Evolutionary conservation across 2,113 vertebrate genomes (phyloP).

Genomic region (Corapipo altera): DNA sequence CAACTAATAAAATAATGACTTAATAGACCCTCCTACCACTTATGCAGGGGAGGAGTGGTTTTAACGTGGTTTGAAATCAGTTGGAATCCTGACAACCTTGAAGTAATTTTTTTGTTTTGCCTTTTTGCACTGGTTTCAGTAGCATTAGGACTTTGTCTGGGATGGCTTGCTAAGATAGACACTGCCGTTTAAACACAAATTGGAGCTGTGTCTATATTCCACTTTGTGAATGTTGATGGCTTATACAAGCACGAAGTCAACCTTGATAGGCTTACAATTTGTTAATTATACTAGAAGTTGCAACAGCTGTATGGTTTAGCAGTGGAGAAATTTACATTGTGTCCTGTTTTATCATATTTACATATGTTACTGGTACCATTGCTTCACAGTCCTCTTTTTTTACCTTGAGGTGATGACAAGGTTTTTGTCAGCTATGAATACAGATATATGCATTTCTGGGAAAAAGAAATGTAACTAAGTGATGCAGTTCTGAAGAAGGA

Average conservation of each 20-base stretch:
- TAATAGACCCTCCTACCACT: not conserved
- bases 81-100: not conserved
- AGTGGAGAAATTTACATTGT: not conserved
- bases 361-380: not conserved
- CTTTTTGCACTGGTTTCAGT: not conserved
- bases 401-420: not conserved
- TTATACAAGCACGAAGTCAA: not conserved
- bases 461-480: not conserved
- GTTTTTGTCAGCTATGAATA: not conserved
- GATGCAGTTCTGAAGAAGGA: not conserved
- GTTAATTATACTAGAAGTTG: not conserved
- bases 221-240: not conserved
- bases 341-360: not conserved
- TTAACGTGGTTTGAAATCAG: not conserved
- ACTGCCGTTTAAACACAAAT: not conserved
- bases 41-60: not conserved
- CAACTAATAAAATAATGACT: not conserved
- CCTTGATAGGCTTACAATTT: not conserved
- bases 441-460: not conserved
- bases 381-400: not conserved
- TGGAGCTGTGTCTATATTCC: not conserved
- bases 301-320: fast-evolving
- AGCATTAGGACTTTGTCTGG: not conserved
- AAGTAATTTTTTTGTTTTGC: not conserved
- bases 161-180: not conserved